Base-by-base conservation (phyloP, 2,888 invertebrate species). In the Caenorhabditis uteleia region DNA sequence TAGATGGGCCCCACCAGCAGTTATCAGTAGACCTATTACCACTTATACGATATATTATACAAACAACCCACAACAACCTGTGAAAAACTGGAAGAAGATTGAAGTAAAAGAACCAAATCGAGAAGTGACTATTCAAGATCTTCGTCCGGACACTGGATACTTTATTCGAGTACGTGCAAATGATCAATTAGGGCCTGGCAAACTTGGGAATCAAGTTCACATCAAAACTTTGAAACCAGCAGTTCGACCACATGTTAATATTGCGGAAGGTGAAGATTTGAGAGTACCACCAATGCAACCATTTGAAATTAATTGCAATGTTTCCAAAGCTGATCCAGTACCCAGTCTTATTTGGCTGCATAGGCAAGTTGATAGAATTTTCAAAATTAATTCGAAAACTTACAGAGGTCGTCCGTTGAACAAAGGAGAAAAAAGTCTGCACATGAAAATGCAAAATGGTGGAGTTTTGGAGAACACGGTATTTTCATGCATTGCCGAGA, bases 11-110 rank as follows among this genome's bases (percentile, higher is more conserved):
- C 78, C 78, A 34, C 82, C 82, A 18, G 61, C 70, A 43, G 70
- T 77, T 23, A 69, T 79, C 33, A 82, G 81, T 59, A 66, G 82
- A 23, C 82, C 82, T 25, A 73, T 82, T 46, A 79, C 82, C 14
- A 65, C 69, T 18, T 82, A 82, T 62, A 77, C 82, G n/a, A 51
- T 81, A 38, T 82, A 82, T 57, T 81, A 81, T 69, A 82, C 82
- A 1, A 79, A 68, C 42, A 79, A 81, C 45, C 70, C 67, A n/a
- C 64, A 75, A 33, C 77, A 77, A 40, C 79, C 82, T 7, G 64
- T 82, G 31, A 77, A 75, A 43, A 77, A 78, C 46, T 79, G 80
- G 82, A 75, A 79, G 53, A 70, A 70, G 27, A 31, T 78, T 18
- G 68, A 77, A 47, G 71, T 81, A 3, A 61, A 77, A 23, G 79